Base-by-base conservation (phyloP, 2,797 vertebrate genomes). In the Hipposideros larvatus region DNA sequence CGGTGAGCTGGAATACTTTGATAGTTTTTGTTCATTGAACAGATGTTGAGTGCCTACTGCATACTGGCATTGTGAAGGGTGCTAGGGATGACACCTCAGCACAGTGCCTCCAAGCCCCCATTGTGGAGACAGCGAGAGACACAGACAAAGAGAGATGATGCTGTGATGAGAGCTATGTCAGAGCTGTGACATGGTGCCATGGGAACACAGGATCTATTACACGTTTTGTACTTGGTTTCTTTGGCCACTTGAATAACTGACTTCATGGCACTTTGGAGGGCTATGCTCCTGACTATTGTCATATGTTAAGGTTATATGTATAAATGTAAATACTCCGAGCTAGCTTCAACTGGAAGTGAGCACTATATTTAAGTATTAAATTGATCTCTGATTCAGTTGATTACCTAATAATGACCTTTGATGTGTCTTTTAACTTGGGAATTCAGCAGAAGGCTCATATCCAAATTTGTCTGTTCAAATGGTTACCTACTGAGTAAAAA, bases 361-460 rank as follows among this genome's bases (percentile, higher is more conserved):
- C 53, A 80, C 65, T 91, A 4, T 66, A 89, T 80, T 86, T 87
- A 85, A 91, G 51, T 93, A 73, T 82, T 80, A 68, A 84, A 53
- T 85, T 65, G 48, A 68, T 94, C 51, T 83, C 63, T 84, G 79
- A 73, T 84, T 95, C 66, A 84, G 0, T 85, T 94, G 88, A 78
- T 79, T 71, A 87, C 14, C 48, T 74, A 77, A 41, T 75, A 78
- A 66, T 86, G 73, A 74, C 46, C 21, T 86, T 53, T 93, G 78
- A 71, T 92, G 7, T 55, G 37, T 91, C 73, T 95, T 96, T 95
- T 82, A 80, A 97, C 21, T 92, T 78, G 16, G 14, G n/a, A 97
- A 79, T 82, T 87, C 22, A 73, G 34, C 34, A 51, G 48, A 96
- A 83, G 34, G 28, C 73, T 93, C 34, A 9, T 66, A 18, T 37